Percentiles rank a stretch among this genome's conserved stretches.
Evolutionary conservation across 2,113 vertebrate species (phyloP).

Genomic region (Copsychus sechellarum): DNA sequence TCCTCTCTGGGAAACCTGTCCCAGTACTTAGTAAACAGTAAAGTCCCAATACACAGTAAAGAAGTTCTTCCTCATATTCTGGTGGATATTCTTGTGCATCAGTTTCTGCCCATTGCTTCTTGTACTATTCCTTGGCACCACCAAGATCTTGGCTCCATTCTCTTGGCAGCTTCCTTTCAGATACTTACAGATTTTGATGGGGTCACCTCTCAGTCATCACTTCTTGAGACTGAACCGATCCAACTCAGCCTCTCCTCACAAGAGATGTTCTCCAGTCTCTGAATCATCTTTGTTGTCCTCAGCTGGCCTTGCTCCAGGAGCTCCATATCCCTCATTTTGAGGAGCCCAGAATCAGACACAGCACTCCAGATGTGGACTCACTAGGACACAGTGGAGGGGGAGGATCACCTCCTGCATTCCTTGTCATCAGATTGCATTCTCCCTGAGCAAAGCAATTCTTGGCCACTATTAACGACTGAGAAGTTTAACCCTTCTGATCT

Average conservation of each 20-base stretch:
- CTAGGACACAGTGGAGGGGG: neutral
- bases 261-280: neutral
- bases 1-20: neutral
- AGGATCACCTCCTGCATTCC: neutral
- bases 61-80: neutral
- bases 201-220: neutral
- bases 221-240: neutral
- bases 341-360: neutral
- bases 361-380: neutral
- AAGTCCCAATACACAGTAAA: neutral
- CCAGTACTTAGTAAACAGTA: no score
- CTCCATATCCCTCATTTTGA: neutral
- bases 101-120: neutral
- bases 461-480: neutral
- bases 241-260: neutral
- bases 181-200: no score
- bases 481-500: neutral
- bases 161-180: neutral
- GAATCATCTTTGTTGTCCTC: neutral
- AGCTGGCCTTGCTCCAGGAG: neutral
- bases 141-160: neutral
- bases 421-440: neutral
- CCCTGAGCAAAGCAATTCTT: rapidly evolving
- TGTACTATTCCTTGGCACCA: neutral
- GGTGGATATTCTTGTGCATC: neutral